A percentile compares a stretch with the other conserved stretches of the same genome.
Evolutionary conservation across 2,797 vertebrate genomes (phyloP).

Genomic region (Staurois parvus): DNA sequence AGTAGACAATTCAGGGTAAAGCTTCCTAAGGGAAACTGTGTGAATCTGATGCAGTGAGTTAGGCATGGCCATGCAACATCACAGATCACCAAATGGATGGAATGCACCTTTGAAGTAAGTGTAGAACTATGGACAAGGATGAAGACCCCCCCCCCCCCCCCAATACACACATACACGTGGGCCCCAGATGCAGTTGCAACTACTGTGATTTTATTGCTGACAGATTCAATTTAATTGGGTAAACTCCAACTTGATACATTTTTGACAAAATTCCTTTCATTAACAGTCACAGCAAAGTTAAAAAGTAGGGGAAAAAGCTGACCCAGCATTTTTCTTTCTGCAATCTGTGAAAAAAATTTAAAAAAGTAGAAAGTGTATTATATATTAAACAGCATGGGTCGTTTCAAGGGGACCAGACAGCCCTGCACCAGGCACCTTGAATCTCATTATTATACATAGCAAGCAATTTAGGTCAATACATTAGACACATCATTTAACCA

Average conservation of each 20-base stretch:
- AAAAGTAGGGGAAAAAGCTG: background rate
- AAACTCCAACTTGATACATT: background rate
- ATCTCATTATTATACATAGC: conserved; percentile 56
- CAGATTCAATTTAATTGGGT: background rate
- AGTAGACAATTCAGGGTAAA: too few relatives aligned
- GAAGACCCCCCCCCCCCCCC: too few relatives aligned
- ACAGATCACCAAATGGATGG: too few relatives aligned
- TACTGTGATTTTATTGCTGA: background rate
- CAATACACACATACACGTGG: too few relatives aligned
- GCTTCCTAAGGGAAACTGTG: too few relatives aligned
- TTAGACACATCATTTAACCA: conserved; percentile 59
- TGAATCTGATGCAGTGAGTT: too few relatives aligned
- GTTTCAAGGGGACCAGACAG: conserved; percentile 22
- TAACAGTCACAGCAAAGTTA: background rate
- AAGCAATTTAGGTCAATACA: conserved; percentile 60
- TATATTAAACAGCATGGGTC: conserved; percentile 19
- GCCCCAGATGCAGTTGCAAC: too few relatives aligned
- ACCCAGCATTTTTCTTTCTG: background rate
- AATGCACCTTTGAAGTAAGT: too few relatives aligned
- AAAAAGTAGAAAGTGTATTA: conserved; percentile 1
- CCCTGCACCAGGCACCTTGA: conserved; percentile 30
- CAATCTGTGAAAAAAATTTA: background rate
- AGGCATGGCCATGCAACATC: too few relatives aligned
- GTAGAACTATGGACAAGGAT: too few relatives aligned
- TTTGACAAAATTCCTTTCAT: background rate